Evolutionary conservation across 2,113 vertebrate genomes (phyloP), one percentile per base, ranked within the genome.

Genomic region (Cephalopholis sonnerati): DNA sequence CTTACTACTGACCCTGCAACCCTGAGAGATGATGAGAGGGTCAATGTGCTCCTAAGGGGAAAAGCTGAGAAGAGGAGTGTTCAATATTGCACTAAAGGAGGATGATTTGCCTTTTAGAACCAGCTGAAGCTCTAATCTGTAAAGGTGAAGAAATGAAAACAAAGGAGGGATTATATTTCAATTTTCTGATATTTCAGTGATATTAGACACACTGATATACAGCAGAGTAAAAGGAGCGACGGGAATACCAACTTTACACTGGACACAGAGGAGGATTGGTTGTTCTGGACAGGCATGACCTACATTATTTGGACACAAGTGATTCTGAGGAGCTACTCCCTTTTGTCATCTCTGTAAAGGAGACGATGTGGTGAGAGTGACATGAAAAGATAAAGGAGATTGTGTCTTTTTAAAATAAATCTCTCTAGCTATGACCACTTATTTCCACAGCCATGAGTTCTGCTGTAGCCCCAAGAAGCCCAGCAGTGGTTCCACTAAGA

Each of bases 401-500:
- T 55, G n/a, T 41, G 25, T 58, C 29, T 44, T 59, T 75, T 57
- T 54, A 16, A 5, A 5, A 22, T 44, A 62, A 7, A 58, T 73
- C 2, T 67, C 79, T 59, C 32, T 24, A 79, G 82, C 68, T 61
- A 96, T 96, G 96, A 95, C 91, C 41, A 92, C 93, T 70, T 94
- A 94, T 84, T 95, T 92, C 83, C 93, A 94, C 78, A 95, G 89
- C 77, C 93, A 95, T 82, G 95, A 96, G 62, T 93, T 94, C 87
- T 95, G 93, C 77, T 93, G 92, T 71, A 91, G 92, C 77, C 73
- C 93, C 18, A 93, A 95, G 83, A 96, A 92, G 74, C 92, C 85
- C 54, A 91, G 86, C 67, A 83, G 82, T 51, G 86, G 87, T 32
- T 62, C 87, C n/a, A 17, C 77, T 0, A 93, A 92, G 62, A 36